Evolutionary conservation across 1,140 invertebrate species (phyloP), one percentile per base, ranked within the genome.

Genomic region (Diorhabda carinulata): DNA sequence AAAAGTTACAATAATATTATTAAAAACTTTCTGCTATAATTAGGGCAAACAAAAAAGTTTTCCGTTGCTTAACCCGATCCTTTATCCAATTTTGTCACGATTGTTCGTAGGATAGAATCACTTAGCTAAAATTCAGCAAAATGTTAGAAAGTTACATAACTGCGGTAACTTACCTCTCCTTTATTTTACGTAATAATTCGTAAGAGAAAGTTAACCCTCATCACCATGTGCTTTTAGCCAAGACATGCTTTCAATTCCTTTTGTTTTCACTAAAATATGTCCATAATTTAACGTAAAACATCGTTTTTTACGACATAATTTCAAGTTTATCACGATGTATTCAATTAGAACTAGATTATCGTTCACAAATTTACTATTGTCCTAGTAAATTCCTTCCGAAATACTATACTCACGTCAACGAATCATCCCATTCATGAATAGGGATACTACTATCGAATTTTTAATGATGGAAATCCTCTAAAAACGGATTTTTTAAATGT

Each of bases 181-280:
- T 52, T 52, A 52, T 52, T 52, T 52, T 52, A 52, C n/a, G 47
- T 52, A 52, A 52, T 52, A 52, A 52, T 52, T 52, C 47, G 47
- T 52, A 52, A 52, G 47, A n/a, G 47, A 52, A 52, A 52, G 47
- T 52, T 52, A 52, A 52, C 47, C 47, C 47, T 52, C 47, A 3
- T 52, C 47, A 52, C 47, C 47, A n/a, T 52, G 47, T 52, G 47
- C 47, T 52, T 2, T 52, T 52, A 52, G 47, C 6, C 47, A 52
- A 52, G 47, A 52, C n/a, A 52, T 52, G 6, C 2, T 52, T n/a
- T 52, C n/a, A 52, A 52, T 52, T 52, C n/a, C 47, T n/a, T 52
- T 52, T 52, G 47, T 52, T 52, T 52, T 52, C 47, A 4, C 4
- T 52, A n/a, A 52, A n/a, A 52, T 52, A 52, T 52, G n/a, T 52